phyloP scores from a whole-genome alignment of 1,140 invertebrate genomes.

The Scaptomyza graminum region DNA sequence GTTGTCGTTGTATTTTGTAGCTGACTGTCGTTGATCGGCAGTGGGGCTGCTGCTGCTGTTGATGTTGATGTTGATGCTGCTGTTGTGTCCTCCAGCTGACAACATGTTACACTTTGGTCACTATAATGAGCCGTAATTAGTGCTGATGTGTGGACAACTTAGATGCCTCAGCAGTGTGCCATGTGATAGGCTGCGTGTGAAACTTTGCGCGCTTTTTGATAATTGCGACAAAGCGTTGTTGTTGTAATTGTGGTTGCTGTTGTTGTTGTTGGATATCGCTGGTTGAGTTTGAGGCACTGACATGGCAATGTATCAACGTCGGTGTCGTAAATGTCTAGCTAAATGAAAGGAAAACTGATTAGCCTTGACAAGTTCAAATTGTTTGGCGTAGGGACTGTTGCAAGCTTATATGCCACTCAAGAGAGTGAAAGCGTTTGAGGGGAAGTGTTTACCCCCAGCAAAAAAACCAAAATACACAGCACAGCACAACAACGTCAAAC shows the following conservation, averaged over 20 bases:
- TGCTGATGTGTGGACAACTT: slow-evolving; percentile 66
- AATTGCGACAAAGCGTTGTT: slow-evolving; percentile 57
- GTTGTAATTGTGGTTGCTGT: slow-evolving; percentile 3
- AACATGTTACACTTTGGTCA: slow-evolving; percentile 82
- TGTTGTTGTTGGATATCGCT: slow-evolving; percentile 5
- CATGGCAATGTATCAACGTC: slow-evolving; percentile 75
- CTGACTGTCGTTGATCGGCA: slow-evolving; percentile 27
- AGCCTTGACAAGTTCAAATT: slow-evolving; percentile 80
- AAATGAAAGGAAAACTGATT: slow-evolving; percentile 82
- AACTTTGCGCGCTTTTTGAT: slow-evolving; percentile 80
- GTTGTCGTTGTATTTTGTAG: slow-evolving; percentile 24
- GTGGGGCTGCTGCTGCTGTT: neutral
- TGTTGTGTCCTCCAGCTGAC: slow-evolving; percentile 71
- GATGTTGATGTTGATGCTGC: slow-evolving; percentile 7
- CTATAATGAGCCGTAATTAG: slow-evolving; percentile 82
- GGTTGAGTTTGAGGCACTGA: slow-evolving; percentile 25
- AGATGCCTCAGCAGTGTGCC: slow-evolving; percentile 30
- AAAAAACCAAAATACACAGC: slow-evolving; percentile 45
- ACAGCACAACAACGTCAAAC: slow-evolving; percentile 26
- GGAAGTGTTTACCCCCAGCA: slow-evolving; percentile 4
- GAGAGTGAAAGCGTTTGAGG: slow-evolving; percentile 67
- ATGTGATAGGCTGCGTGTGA: slow-evolving; percentile 61
- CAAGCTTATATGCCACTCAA: slow-evolving; percentile 28
- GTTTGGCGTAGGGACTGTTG: slow-evolving; percentile 52
- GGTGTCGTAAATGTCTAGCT: slow-evolving; percentile 59